Base-by-base conservation (phyloP, 2,797 vertebrate genomes). In the Pygocentrus nattereri region DNA sequence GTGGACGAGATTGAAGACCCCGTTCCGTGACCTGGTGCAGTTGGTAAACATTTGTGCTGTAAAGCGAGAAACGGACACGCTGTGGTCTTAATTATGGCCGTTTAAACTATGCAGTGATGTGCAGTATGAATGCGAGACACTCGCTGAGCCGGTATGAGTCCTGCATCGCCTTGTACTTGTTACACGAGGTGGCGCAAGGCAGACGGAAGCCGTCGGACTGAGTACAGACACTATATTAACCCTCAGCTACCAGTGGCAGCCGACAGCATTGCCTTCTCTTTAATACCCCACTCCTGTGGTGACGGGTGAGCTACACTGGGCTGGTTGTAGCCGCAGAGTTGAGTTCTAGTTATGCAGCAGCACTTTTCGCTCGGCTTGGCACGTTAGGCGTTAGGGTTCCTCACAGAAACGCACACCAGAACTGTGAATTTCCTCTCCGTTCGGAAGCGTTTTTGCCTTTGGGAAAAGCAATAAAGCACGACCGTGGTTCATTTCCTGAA, bases 31-130 rank as follows among this genome's bases (percentile, higher is more conserved):
- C 56, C 56, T 27, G 59, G 3, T 34, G 34, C 4, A 8, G 30
- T 64, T 6, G 62, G 30, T 0, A 19, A n/a, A n/a, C n/a, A n/a
- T 59, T 12, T 64, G 16, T 6, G 7, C 15, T 31, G 27, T 31
- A 13, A 19, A 64, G 34, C 31, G 10, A n/a, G 62, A 72, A 71
- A 74, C 68, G 74, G 44, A 73, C 65, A 38, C 74, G 59, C 15
- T 15, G 27, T 31, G 61, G 31, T 64, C 25, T 64, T 67, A n/a
- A 4, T 13, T 6, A 16, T 27, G 68, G 12, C 12, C 16, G 19
- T 52, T 23, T 52, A 27, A 31, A 31, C 69, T 54, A 31, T 52
- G 25, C 69, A 72, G 47, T 25, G 41, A 25, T 8, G 44, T 50
- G 10, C n/a, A 15, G 44, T 4, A 4, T 69, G 12, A 25, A 15